phyloP scores from a whole-genome alignment of 2,113 vertebrate genomes.

The Psittacula cyanocephala region DNA sequence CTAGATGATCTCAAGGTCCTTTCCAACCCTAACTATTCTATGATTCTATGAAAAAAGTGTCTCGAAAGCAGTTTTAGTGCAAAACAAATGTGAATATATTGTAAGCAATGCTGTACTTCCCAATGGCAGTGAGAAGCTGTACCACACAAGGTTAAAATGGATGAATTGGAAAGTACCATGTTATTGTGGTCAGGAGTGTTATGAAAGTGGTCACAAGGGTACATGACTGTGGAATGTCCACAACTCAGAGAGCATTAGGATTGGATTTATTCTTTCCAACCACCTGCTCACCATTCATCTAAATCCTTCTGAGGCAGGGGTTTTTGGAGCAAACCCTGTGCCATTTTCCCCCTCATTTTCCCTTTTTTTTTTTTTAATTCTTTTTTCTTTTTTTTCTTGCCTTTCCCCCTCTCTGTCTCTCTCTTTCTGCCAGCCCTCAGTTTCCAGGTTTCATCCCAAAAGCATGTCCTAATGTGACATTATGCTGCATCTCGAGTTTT shows the following conservation, averaged over 20 bases:
- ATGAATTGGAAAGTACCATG: accelerated
- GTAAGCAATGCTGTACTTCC: neutral
- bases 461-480: neutral
- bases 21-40: too few species aligned
- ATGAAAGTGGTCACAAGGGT: neutral
- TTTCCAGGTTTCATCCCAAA: neutral
- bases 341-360: neutral
- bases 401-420: neutral
- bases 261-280: neutral
- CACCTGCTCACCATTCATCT: neutral
- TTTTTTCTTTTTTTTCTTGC: too few species aligned
- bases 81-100: neutral
- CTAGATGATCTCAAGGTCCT: too few species aligned
- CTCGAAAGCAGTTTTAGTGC: neutral
- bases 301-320: neutral
- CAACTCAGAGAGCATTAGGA: neutral
- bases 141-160: accelerated
- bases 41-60: neutral
- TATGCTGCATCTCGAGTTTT: neutral
- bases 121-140: accelerated
- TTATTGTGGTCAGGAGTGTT: neutral
- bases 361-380: neutral
- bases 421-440: neutral
- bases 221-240: neutral
- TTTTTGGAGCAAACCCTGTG: neutral